phyloP scores from a whole-genome alignment of 2,888 invertebrate species.

The Drosophila anomelani region DNA sequence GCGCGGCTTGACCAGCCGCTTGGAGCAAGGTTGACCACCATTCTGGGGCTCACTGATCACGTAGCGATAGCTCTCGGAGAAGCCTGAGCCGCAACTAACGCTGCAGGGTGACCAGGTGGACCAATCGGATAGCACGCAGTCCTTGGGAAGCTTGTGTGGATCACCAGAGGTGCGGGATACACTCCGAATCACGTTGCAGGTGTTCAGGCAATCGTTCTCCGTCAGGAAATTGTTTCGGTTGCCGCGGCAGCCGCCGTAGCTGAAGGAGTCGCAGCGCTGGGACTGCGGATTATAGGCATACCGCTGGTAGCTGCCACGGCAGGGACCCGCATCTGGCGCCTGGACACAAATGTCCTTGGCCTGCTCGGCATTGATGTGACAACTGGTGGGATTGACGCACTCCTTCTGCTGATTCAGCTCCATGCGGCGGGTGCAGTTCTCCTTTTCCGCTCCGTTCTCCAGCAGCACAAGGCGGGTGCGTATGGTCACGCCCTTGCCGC shows the following conservation, averaged over 20 bases:
- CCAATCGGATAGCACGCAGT: conserved; percentile 92
- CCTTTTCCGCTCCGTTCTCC: conserved; percentile 87
- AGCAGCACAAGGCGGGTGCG: conserved; percentile 90
- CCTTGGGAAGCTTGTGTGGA: conserved; percentile 84
- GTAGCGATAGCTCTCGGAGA: conserved; percentile 86
- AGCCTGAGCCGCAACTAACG: conserved; percentile 91
- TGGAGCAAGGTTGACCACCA: conserved; percentile 82
- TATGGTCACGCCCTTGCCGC: conserved; percentile 90
- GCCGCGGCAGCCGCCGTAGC: conserved; percentile 95
- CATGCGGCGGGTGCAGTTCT: conserved; percentile 88
- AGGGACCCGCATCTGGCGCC: conserved; percentile 92
- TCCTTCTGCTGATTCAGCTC: conserved; percentile 91
- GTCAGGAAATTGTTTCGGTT: conserved; percentile 96
- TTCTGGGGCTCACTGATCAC: conserved; percentile 79
- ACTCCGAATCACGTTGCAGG: conserved; percentile 85
- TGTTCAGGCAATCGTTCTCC: conserved; percentile 90
- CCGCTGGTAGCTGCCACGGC: conserved; percentile 93
- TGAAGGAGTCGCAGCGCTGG: conserved; percentile 93
- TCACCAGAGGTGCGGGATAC: background rate
- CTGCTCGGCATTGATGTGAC: conserved; percentile 89
- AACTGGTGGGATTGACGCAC: conserved; percentile 89
- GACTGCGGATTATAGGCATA: conserved; percentile 93
- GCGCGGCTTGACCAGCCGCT: conserved; percentile 80
- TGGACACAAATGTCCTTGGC: conserved; percentile 94
- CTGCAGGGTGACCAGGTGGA: conserved; percentile 93